These are phyloP conservation scores for Copidosoma floridanum DNA, from an alignment of 1,140 invertebrate genomes.

Conservation along the genomic window DNA sequence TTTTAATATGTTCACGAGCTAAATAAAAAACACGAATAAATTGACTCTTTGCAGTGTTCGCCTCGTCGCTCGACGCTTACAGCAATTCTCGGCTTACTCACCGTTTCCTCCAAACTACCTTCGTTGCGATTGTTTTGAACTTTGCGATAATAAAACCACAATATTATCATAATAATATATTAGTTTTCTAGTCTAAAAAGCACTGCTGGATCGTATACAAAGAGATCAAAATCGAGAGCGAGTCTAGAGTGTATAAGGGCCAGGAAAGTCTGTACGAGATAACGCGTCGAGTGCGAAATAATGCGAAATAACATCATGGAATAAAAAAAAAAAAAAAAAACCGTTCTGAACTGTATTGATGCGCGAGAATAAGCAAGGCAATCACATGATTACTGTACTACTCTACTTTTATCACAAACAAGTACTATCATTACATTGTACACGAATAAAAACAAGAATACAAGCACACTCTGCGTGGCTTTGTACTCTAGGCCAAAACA, in stretches of 20 bases:
- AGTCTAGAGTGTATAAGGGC: too few species aligned
- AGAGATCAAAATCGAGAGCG: too few species aligned
- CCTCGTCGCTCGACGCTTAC: neutral
- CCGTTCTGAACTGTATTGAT: too few species aligned
- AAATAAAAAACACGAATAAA: neutral
- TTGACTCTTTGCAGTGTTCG: neutral
- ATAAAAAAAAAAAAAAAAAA: neutral
- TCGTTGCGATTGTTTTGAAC: neutral
- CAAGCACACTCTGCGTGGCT: neutral
- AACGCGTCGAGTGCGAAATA: neutral
- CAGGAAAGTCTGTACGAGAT: too few species aligned
- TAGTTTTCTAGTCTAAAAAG: conserved; percentile 23
- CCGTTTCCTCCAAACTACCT: neutral
- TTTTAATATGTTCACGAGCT: neutral
- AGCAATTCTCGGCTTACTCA: neutral
- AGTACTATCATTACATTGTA: too few species aligned
- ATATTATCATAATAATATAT: too few species aligned
- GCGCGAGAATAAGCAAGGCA: too few species aligned
- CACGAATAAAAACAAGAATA: too few species aligned
- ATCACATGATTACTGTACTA: conserved; percentile 12
- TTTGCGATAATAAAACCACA: neutral
- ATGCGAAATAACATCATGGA: conserved; percentile 1
- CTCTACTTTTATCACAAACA: neutral
- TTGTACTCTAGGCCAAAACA: conserved; percentile 17
- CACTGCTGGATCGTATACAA: too few species aligned